These are phyloP conservation scores for Australoheros scitulus DNA, from an alignment of 2,113 vertebrate species.

Conservation along the genomic window DNA sequence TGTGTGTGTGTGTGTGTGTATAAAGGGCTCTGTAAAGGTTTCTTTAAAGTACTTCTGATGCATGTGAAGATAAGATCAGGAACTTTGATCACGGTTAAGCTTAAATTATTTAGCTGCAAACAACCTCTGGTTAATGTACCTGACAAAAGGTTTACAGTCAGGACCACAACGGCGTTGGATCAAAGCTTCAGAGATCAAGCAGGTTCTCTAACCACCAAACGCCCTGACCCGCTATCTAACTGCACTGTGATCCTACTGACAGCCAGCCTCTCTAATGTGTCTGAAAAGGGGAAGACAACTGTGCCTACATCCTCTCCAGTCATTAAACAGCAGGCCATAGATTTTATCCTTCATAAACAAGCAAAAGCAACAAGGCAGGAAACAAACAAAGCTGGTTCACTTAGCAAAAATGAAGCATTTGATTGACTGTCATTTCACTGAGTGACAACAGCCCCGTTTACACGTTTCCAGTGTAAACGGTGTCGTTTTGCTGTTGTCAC, in stretches of 20 bases:
- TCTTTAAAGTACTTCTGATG: neutral
- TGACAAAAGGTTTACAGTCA: neutral
- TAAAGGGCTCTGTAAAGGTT: neutral
- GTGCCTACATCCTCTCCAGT: neutral
- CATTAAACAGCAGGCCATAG: neutral
- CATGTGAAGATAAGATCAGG: neutral
- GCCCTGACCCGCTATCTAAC: neutral
- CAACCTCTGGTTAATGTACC: neutral
- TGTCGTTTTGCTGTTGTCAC: too few species aligned
- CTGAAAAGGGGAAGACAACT: neutral
- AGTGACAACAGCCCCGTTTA: neutral
- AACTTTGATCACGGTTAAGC: neutral
- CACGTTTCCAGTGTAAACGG: too few species aligned
- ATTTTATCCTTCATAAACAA: neutral
- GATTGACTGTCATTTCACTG: neutral
- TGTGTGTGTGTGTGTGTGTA: neutral
- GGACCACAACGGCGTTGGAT: neutral
- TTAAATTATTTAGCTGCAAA: neutral
- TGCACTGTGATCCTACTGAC: neutral
- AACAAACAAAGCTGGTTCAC: rapidly evolving
- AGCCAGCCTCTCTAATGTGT: neutral
- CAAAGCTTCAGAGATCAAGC: neutral
- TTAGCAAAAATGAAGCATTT: neutral
- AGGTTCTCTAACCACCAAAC: neutral
- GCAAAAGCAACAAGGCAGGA: neutral